A percentile compares a stretch with the other conserved stretches of the same genome.
Conservation (phyloP, 2,113 vertebrate species). For the Ciconia boyciana region DNA sequence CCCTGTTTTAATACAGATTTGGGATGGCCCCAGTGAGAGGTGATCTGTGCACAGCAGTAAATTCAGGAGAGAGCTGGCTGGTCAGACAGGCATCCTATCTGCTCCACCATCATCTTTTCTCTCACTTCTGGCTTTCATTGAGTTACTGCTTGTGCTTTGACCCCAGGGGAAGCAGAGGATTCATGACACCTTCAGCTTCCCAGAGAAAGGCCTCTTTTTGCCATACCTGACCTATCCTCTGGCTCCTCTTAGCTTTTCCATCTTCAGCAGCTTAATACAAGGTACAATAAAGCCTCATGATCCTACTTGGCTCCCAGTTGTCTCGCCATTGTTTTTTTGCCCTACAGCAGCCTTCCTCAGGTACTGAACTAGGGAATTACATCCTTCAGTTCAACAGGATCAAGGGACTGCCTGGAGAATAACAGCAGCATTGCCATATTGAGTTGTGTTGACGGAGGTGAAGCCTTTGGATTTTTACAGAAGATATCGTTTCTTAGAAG, state of each 20-base stretch:
- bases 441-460: accelerated
- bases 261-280: background rate
- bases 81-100: background rate
- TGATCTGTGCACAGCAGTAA: background rate
- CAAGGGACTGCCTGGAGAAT: background rate
- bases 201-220: background rate
- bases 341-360: background rate
- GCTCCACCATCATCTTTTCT: background rate
- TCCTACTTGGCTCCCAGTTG: background rate
- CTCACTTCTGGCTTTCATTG: background rate
- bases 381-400: background rate
- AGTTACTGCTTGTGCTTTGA: background rate
- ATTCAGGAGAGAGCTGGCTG: background rate
- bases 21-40: background rate
- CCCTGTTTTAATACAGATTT: background rate
- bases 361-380: background rate
- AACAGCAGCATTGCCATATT: accelerated
- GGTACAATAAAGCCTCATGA: background rate
- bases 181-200: background rate
- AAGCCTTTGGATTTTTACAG: background rate
- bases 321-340: background rate
- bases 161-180: background rate
- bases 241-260: background rate
- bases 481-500: background rate
- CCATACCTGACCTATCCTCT: background rate